Evolutionary conservation across 2,797 vertebrate genomes (phyloP).

Genomic region (Odontamblyopus rebecca): DNA sequence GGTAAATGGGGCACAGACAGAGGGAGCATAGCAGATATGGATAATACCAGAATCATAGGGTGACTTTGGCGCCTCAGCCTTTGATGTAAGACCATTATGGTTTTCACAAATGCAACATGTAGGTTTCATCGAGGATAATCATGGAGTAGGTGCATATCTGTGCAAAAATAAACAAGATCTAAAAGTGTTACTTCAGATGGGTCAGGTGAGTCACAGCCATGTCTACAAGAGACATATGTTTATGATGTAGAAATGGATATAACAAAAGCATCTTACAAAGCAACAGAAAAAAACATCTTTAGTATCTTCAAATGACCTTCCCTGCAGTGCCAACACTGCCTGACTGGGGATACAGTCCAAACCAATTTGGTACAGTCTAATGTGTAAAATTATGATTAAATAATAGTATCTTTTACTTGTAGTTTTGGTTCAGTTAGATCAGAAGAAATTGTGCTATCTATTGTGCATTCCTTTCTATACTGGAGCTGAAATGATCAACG

Average conservation of each 20-base stretch:
- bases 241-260: slow-evolving; percentile 2
- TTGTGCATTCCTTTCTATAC: neutral
- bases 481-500: neutral
- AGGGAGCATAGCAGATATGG: slow-evolving; percentile 54
- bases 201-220: slow-evolving; percentile 15
- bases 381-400: too few species aligned
- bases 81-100: slow-evolving; percentile 69
- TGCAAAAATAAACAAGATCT: slow-evolving; percentile 30
- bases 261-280: slow-evolving; percentile 3
- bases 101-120: slow-evolving; percentile 41
- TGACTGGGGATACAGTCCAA: neutral
- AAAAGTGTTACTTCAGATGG: slow-evolving; percentile 23
- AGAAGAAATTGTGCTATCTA: neutral
- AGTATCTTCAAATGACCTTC: neutral
- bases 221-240: slow-evolving; percentile 9
- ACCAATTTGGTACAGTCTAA: neutral
- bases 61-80: slow-evolving; percentile 56
- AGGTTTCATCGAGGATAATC: slow-evolving; percentile 27
- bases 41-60: slow-evolving; percentile 68
- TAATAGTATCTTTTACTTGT: too few species aligned
- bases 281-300: neutral
- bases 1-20: slow-evolving; percentile 54
- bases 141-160: slow-evolving; percentile 25
- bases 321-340: neutral
- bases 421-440: neutral